A percentile compares a stretch with the other conserved stretches of the same genome.
phyloP scores from a whole-genome alignment of 2,797 vertebrate genomes.

The Epinephelus coioides region DNA sequence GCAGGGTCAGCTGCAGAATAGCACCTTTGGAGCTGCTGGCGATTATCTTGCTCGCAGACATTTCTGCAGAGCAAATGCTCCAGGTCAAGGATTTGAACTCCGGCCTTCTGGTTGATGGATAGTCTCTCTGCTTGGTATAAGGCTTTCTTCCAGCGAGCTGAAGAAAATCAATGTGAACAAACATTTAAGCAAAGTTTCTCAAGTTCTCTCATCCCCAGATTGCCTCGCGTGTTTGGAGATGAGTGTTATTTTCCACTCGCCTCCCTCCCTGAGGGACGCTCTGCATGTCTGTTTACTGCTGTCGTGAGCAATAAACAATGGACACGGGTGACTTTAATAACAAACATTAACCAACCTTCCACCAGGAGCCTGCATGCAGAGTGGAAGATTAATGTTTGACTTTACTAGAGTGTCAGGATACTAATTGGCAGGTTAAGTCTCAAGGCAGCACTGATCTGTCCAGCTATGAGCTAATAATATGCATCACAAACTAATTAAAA shows the following conservation, averaged over 20 bases:
- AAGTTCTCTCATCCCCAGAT: conserved; percentile 15
- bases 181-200: conserved; percentile 44
- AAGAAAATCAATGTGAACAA: conserved; percentile 47
- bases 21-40: conserved; percentile 46
- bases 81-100: conserved; percentile 54
- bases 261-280: conserved; percentile 14
- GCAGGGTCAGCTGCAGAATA: conserved; percentile 46
- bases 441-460: conserved; percentile 45
- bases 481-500: conserved; percentile 64
- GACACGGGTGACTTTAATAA: conserved; percentile 36
- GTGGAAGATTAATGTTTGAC: conserved; percentile 40
- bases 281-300: conserved; percentile 38
- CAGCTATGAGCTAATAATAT: conserved; percentile 43
- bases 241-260: conserved; percentile 44
- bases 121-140: conserved; percentile 29
- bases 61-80: conserved; percentile 46
- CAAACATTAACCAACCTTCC: conserved; percentile 37
- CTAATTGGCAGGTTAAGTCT: conserved; percentile 60
- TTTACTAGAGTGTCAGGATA: conserved; percentile 34
- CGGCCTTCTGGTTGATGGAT: conserved; percentile 40
- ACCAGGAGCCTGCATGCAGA: conserved; percentile 21
- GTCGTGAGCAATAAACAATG: conserved; percentile 28
- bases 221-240: conserved; percentile 20
- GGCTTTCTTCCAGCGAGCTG: conserved; percentile 22
- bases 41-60: conserved; percentile 50